Percentiles rank a stretch among this genome's conserved stretches.
Evolutionary conservation across 2,113 vertebrate genomes (phyloP).

Genomic region (Dasypus novemcinctus): DNA sequence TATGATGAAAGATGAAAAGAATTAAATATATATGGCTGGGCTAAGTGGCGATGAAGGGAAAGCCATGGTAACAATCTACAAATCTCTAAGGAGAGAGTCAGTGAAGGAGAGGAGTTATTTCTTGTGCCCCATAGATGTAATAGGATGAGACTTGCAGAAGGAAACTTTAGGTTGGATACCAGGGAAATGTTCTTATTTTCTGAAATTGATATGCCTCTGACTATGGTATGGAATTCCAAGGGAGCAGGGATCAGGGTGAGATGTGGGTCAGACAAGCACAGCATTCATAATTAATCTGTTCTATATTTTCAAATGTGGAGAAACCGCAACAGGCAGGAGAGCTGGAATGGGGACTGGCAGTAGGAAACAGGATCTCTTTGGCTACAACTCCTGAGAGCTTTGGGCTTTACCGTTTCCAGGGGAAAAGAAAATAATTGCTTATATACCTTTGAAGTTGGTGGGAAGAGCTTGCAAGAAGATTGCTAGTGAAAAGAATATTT

Average conservation of each 20-base stretch:
- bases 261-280: slow-evolving; percentile 63
- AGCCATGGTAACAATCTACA: slow-evolving; percentile 66
- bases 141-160: slow-evolving; percentile 51
- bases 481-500: slow-evolving; percentile 14
- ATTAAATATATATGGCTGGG: slow-evolving; percentile 70
- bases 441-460: slow-evolving; percentile 8
- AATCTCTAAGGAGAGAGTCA: slow-evolving; percentile 50
- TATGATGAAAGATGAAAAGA: slow-evolving; percentile 70
- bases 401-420: not conserved
- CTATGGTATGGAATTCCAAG: slow-evolving; percentile 57
- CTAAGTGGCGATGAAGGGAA: slow-evolving; percentile 55
- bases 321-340: not conserved
- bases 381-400: not conserved
- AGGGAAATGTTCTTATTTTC: slow-evolving; percentile 68
- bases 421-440: not conserved
- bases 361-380: not conserved
- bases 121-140: slow-evolving; percentile 43
- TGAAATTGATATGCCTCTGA: slow-evolving; percentile 63
- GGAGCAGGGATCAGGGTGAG: slow-evolving; percentile 52
- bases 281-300: slow-evolving; percentile 60
- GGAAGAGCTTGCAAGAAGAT: not conserved
- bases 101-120: slow-evolving; percentile 53
- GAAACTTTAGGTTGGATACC: slow-evolving; percentile 67
- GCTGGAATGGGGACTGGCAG: not conserved
- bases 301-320: slow-evolving; percentile 55